Evolutionary conservation across 2,888 invertebrate species (phyloP).

Genomic region (Hoplodrina blanda): DNA sequence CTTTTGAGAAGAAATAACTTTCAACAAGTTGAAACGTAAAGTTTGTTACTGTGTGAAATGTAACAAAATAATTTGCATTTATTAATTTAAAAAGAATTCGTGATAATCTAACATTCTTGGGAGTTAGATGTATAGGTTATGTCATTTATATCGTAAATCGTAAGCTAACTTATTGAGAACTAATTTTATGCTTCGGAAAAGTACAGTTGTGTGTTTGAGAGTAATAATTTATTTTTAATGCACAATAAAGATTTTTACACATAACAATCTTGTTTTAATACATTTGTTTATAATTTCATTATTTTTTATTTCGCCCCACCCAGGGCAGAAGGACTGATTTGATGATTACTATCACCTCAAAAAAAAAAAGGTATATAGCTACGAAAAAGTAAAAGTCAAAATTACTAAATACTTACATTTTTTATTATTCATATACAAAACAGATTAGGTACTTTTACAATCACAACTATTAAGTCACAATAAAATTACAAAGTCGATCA

Average conservation of each 20-base stretch:
- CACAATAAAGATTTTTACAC: slow-evolving; percentile 82
- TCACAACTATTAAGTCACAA: slow-evolving; percentile 60
- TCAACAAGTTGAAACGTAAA: slow-evolving; percentile 66
- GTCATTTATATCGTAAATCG: slow-evolving; percentile 63
- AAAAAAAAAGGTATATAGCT: too few relatives aligned
- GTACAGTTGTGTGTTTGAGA: slow-evolving; percentile 69
- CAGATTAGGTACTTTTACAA: slow-evolving; percentile 52
- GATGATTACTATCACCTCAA: too few relatives aligned
- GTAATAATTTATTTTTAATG: slow-evolving; percentile 76
- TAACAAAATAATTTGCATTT: slow-evolving; percentile 79
- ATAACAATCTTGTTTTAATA: slow-evolving; percentile 44
- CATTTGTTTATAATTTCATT: too few relatives aligned
- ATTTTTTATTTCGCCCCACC: too few relatives aligned
- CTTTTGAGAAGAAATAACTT: slow-evolving; percentile 73
- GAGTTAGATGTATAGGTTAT: slow-evolving; percentile 63
- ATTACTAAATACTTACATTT: slow-evolving; percentile 37
- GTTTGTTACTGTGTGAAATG: slow-evolving; percentile 72
- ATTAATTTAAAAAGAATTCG: slow-evolving; percentile 75
- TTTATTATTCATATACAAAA: slow-evolving; percentile 63
- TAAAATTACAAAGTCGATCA: slow-evolving; percentile 53
- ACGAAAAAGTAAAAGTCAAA: slow-evolving; percentile 17
- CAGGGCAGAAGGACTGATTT: too few relatives aligned
- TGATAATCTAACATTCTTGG: slow-evolving; percentile 76
- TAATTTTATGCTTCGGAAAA: slow-evolving; percentile 71
- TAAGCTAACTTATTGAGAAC: slow-evolving; percentile 76